A percentile compares a stretch with the other conserved stretches of the same genome.
phyloP scores from a whole-genome alignment of 2,797 vertebrate genomes.

The Lepilemur septentrionalis region DNA sequence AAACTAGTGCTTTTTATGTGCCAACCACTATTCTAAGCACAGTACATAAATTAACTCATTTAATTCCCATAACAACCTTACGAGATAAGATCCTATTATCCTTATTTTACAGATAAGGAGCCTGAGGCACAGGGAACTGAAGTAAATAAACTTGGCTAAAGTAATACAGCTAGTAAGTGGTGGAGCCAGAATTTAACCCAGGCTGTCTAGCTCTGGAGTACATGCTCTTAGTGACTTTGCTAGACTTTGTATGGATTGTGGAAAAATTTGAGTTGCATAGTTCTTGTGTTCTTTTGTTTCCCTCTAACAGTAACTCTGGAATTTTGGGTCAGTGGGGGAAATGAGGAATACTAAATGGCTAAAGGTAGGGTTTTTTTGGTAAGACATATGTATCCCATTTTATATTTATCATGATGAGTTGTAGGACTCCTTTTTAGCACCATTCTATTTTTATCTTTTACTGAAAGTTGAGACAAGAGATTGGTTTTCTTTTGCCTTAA shows the following conservation, averaged over 20 bases:
- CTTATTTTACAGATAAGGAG: background rate
- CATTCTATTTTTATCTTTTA: conserved; percentile 17
- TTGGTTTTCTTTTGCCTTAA: conserved; percentile 1
- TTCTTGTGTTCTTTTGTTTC: background rate
- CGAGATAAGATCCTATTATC: background rate
- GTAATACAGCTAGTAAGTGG: background rate
- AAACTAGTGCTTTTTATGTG: background rate
- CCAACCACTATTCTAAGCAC: background rate
- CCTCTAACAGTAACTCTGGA: background rate
- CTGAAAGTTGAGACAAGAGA: background rate
- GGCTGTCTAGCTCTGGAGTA: background rate
- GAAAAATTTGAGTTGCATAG: background rate
- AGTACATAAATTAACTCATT: background rate
- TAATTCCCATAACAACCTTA: background rate
- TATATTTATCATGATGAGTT: conserved; percentile 17
- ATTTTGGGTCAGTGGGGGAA: background rate
- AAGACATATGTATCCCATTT: background rate
- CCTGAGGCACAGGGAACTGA: background rate
- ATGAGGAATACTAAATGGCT: background rate
- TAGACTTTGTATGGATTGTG: background rate
- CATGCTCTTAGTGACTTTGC: background rate
- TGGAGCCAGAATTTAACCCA: background rate
- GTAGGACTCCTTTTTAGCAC: background rate
- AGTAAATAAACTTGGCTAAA: background rate
- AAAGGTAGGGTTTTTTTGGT: background rate